Percentiles rank a stretch among this genome's conserved stretches.
phyloP scores from a whole-genome alignment of 2,113 vertebrate species.

The Campylomormyrus tamandua region DNA sequence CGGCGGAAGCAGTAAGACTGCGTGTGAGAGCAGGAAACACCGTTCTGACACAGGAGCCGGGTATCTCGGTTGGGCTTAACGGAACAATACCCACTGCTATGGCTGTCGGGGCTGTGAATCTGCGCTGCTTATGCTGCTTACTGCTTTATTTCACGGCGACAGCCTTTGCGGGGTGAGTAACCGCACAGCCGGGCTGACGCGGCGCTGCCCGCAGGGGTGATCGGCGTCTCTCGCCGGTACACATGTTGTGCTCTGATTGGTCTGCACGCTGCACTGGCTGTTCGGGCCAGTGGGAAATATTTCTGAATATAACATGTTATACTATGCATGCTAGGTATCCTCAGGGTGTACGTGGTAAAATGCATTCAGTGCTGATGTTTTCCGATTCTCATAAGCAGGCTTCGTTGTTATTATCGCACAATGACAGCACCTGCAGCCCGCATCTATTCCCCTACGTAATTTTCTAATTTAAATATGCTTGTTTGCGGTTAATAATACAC shows the following conservation, averaged over 20 bases:
- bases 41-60: constrained; percentile 36
- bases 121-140: constrained; percentile 69
- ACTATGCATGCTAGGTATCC: not conserved
- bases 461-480: not conserved
- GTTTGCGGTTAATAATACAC: not conserved
- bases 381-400: not conserved
- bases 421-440: not conserved
- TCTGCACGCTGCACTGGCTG: constrained; percentile 38
- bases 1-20: not conserved
- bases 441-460: not conserved
- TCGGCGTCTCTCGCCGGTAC: constrained; percentile 67
- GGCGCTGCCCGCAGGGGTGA: constrained; percentile 22
- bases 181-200: not conserved
- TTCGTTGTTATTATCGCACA: not conserved
- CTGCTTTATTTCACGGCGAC: constrained; percentile 69
- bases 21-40: not conserved
- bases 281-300: not conserved
- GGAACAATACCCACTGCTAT: constrained; percentile 45
- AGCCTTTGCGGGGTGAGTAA: constrained; percentile 54
- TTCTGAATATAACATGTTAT: not conserved
- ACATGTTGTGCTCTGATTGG: constrained; percentile 71
- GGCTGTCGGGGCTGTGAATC: constrained; percentile 64
- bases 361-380: not conserved
- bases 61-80: constrained; percentile 26
- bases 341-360: constrained; percentile 14